Evolutionary conservation across 2,888 invertebrate genomes (phyloP).

Genomic region (Conistra vaccinii): DNA sequence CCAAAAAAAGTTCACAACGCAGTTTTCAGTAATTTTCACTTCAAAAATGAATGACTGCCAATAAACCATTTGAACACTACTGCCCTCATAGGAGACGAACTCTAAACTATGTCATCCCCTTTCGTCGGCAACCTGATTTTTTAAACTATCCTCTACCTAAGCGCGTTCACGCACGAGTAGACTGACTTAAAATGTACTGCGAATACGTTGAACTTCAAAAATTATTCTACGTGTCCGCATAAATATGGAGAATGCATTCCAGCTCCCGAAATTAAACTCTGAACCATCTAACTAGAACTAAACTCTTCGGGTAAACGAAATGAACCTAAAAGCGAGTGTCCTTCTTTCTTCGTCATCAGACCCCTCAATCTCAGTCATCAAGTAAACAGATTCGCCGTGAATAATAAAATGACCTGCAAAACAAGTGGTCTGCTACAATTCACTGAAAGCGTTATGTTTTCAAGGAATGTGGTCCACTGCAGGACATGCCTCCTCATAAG

Average conservation of each 20-base stretch:
- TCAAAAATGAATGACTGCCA: neutral
- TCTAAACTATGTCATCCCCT: neutral
- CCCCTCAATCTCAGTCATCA: neutral
- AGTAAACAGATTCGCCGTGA: neutral
- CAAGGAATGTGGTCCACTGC: neutral
- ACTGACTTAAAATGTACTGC: neutral
- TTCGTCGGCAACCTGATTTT: neutral
- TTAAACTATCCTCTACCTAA: neutral
- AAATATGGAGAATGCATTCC: neutral
- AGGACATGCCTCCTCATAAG: neutral
- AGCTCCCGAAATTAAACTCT: neutral
- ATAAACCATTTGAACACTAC: neutral
- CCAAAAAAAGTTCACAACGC: too few species aligned
- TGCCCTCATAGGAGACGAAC: neutral
- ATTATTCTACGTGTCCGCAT: neutral
- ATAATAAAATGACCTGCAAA: slow-evolving; percentile 10
- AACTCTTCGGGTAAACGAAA: neutral
- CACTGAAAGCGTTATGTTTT: neutral
- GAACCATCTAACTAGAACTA: neutral
- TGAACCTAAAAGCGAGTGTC: neutral
- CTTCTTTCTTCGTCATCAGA: neutral
- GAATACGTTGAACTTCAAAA: slow-evolving; percentile 2
- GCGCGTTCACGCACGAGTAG: neutral
- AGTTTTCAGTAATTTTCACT: too few species aligned
- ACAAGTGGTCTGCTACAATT: slow-evolving; percentile 11